Evolutionary conservation across 2,888 invertebrate genomes (phyloP).

Genomic region (Harpalus rubripes): DNA sequence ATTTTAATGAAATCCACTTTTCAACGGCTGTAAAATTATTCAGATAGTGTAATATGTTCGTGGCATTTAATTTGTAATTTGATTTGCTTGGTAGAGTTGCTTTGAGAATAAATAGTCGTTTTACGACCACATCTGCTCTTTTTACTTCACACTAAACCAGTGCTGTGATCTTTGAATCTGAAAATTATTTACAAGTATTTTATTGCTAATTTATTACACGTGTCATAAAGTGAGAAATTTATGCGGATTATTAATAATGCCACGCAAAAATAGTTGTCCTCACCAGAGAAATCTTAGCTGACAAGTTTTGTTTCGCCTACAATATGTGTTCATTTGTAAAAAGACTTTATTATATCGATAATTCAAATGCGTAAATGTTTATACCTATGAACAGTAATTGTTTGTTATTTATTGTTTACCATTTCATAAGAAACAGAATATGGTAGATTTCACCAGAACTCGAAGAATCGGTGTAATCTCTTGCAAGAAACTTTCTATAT

Average conservation of each 20-base stretch:
- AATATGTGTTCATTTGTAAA: not conserved
- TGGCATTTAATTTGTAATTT: slow-evolving; percentile 47
- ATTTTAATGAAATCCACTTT: slow-evolving; percentile 1
- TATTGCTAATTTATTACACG: slow-evolving; percentile 39
- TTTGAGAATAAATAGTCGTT: slow-evolving; percentile 47
- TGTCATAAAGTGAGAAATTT: slow-evolving; percentile 28
- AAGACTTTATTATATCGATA: not conserved
- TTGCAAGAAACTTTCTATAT: no score
- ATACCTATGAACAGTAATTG: not conserved
- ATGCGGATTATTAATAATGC: slow-evolving; percentile 20
- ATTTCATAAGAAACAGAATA: no score
- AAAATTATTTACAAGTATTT: slow-evolving; percentile 45
- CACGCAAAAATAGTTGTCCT: not conserved
- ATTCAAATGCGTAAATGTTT: not conserved
- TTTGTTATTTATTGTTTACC: not conserved
- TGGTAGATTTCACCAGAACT: not conserved
- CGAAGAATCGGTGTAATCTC: not conserved
- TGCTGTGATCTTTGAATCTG: slow-evolving; percentile 49
- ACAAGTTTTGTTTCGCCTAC: not conserved
- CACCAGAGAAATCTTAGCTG: no score
- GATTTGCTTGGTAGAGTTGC: slow-evolving; percentile 43
- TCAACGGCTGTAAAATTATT: not conserved
- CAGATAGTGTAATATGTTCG: slow-evolving; percentile 17
- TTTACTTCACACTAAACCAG: slow-evolving; percentile 43
- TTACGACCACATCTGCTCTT: slow-evolving; percentile 49